These are phyloP conservation scores for Noctua janthina DNA, from an alignment of 2,888 invertebrate species.

Conservation along the genomic window DNA sequence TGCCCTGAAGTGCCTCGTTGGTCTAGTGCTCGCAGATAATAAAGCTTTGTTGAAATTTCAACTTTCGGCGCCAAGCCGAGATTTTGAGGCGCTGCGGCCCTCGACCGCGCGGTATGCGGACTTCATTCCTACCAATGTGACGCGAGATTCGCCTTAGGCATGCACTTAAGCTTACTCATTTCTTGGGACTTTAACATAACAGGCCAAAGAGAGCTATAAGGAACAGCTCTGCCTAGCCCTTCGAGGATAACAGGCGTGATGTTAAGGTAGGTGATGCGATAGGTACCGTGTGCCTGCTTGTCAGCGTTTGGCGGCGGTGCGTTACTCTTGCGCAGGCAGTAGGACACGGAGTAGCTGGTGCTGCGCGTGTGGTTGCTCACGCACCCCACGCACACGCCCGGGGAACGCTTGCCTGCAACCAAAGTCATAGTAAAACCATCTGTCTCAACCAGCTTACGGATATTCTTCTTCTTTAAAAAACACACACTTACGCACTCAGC, in stretches of 20 bases:
- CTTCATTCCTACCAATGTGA: not conserved
- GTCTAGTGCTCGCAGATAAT: not conserved
- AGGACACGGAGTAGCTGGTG: slow-evolving; percentile 97
- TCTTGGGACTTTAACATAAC: not conserved
- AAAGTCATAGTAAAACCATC: not conserved
- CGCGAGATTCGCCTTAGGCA: not conserved
- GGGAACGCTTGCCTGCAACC: slow-evolving; percentile 90
- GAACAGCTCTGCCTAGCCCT: not conserved
- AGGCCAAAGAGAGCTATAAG: not conserved
- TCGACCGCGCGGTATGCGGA: not conserved
- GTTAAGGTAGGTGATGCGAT: not conserved
- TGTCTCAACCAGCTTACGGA: not conserved
- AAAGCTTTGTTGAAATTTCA: not conserved
- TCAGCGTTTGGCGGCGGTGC: slow-evolving; percentile 82
- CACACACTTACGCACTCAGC: not conserved
- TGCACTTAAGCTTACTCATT: not conserved
- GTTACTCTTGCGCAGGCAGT: slow-evolving; percentile 94
- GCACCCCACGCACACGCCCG: slow-evolving; percentile 90
- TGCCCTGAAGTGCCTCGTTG: not conserved
- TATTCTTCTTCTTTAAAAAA: not conserved
- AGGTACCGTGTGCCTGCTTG: slow-evolving; percentile 78
- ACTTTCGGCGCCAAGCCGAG: not conserved
- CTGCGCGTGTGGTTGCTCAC: slow-evolving; percentile 95
- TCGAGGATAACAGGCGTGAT: not conserved
- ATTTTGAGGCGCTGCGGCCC: not conserved